Evolutionary conservation across 1,140 invertebrate genomes (phyloP).

Genomic region (Heliconius hermathena): DNA sequence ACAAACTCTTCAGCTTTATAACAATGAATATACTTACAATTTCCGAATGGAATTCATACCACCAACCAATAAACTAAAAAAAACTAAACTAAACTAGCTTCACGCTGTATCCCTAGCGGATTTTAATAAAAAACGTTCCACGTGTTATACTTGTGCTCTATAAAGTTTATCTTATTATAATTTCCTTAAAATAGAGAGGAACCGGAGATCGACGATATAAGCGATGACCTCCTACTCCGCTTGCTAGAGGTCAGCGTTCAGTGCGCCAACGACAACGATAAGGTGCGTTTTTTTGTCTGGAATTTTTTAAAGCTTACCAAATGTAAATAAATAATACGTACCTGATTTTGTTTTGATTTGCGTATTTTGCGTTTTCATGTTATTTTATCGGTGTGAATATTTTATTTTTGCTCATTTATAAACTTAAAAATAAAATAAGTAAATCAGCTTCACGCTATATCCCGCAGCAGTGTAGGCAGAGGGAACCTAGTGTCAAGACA

Average conservation of each 20-base stretch:
- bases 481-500: too few species aligned
- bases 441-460: too few species aligned
- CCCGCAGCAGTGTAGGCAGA: too few species aligned
- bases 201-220: conserved; percentile 84
- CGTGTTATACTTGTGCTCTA: neutral
- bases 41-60: too few species aligned
- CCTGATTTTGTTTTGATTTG: conserved; percentile 8
- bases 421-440: too few species aligned
- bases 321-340: conserved; percentile 13
- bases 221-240: conserved; percentile 85
- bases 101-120: too few species aligned
- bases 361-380: neutral
- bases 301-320: neutral
- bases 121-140: neutral
- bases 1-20: too few species aligned
- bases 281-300: conserved; percentile 69
- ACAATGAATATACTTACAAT: too few species aligned
- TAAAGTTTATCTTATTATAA: neutral
- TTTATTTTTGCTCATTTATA: neutral
- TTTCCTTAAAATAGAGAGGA: conserved; percentile 69
- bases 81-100: too few species aligned
- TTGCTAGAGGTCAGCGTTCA: conserved; percentile 85
- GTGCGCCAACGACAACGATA: conserved; percentile 88
- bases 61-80: too few species aligned
- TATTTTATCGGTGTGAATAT: neutral